These are phyloP conservation scores for Drosophila anomelani DNA, from an alignment of 2,888 invertebrate genomes.

Conservation along the genomic window DNA sequence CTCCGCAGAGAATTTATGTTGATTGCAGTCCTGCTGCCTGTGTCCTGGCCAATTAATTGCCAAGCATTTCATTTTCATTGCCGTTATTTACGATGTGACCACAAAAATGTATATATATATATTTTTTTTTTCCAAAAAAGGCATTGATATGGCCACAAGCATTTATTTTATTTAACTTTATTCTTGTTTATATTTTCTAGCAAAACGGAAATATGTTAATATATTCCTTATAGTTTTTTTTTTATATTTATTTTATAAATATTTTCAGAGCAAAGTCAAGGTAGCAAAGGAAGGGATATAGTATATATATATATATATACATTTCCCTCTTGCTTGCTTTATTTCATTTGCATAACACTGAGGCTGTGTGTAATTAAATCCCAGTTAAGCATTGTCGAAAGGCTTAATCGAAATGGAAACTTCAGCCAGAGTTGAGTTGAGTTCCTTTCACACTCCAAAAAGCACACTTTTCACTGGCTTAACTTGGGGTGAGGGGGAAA, in stretches of 20 bases:
- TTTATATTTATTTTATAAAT: neutral
- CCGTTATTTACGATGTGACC: constrained; percentile 71
- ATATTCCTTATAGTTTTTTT: constrained; percentile 11
- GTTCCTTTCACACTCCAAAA: constrained; percentile 14
- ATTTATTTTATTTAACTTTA: constrained; percentile 29
- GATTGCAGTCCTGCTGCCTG: constrained; percentile 52
- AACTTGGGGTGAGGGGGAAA: neutral
- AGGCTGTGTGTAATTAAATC: constrained; percentile 33
- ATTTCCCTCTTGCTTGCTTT: too few relatives aligned
- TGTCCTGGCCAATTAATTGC: constrained; percentile 69
- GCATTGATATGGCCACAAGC: constrained; percentile 62
- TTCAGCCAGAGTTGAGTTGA: neutral
- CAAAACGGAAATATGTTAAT: constrained; percentile 30
- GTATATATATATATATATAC: neutral
- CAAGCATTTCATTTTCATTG: constrained; percentile 68
- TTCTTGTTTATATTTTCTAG: neutral
- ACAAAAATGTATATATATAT: constrained; percentile 51
- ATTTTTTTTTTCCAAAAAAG: constrained; percentile 17
- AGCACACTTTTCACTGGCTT: constrained; percentile 10
- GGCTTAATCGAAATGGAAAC: constrained; percentile 24
- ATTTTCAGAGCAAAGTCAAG: neutral
- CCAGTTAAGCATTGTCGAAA: constrained; percentile 29
- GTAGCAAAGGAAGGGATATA: neutral
- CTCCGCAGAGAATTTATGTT: constrained; percentile 65
- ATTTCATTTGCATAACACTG: constrained; percentile 24